A percentile compares a stretch with the other conserved stretches of the same genome.
Evolutionary conservation across 2,888 invertebrate species (phyloP).

Genomic region (Scaeva pyrastri): DNA sequence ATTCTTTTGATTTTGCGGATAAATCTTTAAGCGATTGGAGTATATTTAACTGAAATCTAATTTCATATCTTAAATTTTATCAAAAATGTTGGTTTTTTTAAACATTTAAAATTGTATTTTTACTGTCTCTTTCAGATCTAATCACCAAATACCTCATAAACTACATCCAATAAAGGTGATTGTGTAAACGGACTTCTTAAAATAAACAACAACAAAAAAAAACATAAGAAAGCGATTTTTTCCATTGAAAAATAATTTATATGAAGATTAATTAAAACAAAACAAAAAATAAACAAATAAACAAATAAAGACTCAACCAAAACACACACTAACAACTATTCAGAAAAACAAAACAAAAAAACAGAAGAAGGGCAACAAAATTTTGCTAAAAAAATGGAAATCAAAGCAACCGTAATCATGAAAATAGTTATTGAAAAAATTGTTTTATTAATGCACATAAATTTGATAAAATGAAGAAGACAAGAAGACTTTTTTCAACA

Average conservation of each 20-base stretch:
- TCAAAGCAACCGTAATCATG: constrained; percentile 42
- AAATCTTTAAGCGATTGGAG: too few relatives aligned
- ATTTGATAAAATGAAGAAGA: constrained; percentile 24
- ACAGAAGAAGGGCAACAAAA: constrained; percentile 50
- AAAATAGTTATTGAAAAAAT: constrained; percentile 18
- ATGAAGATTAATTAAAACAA: constrained; percentile 51
- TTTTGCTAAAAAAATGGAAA: constrained; percentile 26
- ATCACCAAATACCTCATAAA: constrained; percentile 79
- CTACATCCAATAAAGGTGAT: constrained; percentile 79
- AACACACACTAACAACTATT: constrained; percentile 56
- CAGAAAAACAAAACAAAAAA: constrained; percentile 9
- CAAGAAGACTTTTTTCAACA: constrained; percentile 52
- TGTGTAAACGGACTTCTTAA: constrained; percentile 77
- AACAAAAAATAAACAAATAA: constrained; percentile 35
- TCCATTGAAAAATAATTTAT: constrained; percentile 76
- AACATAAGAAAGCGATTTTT: constrained; percentile 64
- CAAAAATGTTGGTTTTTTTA: too few relatives aligned
- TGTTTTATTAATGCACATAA: constrained; percentile 41
- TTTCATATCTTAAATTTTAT: too few relatives aligned
- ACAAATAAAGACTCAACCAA: constrained; percentile 64
- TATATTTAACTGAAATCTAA: too few relatives aligned
- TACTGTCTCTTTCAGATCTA: constrained; percentile 76
- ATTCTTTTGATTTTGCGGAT: too few relatives aligned
- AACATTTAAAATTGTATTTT: neutral
- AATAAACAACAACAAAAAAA: constrained; percentile 48